phyloP scores from a whole-genome alignment of 2,797 vertebrate species.

The Erpetoichthys calabaricus region DNA sequence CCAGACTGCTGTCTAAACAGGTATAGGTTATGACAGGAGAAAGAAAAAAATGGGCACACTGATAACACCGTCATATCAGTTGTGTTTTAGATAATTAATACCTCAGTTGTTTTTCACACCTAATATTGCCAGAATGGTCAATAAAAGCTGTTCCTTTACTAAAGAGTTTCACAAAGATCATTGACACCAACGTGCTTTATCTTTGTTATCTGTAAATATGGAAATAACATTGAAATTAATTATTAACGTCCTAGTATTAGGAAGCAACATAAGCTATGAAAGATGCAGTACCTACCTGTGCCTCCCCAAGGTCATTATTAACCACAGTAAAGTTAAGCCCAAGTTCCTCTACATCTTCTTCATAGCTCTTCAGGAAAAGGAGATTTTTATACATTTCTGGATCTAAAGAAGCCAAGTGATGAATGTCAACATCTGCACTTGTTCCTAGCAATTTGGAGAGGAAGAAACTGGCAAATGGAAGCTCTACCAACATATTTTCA shows the following conservation, averaged over 20 bases:
- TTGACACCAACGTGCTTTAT: constrained; percentile 37
- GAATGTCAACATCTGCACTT: constrained; percentile 93
- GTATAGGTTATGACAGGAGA: constrained; percentile 18
- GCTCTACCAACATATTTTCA: constrained; percentile 95
- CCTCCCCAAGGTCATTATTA: constrained; percentile 94
- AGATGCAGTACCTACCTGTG: constrained; percentile 56
- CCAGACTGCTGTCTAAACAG: constrained; percentile 16
- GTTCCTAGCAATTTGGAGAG: constrained; percentile 90
- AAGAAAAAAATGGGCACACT: constrained; percentile 27
- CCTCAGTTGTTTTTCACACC: constrained; percentile 1
- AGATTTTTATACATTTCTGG: constrained; percentile 94
- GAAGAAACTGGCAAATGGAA: constrained; percentile 95
- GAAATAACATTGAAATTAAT: constrained; percentile 35
- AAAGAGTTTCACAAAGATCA: constrained; percentile 15
- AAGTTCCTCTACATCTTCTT: constrained; percentile 88
- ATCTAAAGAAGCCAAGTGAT: constrained; percentile 89
- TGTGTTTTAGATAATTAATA: constrained; percentile 34
- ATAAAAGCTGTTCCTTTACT: constrained; percentile 27
- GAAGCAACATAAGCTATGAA: not conserved
- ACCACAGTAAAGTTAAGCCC: constrained; percentile 95
- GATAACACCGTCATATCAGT: constrained; percentile 28
- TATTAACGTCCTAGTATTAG: constrained; percentile 30
- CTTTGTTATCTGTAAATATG: constrained; percentile 29
- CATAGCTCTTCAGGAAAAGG: constrained; percentile 95
- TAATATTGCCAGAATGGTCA: constrained; percentile 29